Percentiles rank a stretch among this genome's conserved stretches.
These are phyloP conservation scores for Orientallactaga bullata DNA, from an alignment of 2,113 vertebrate species.

Conservation along the genomic window DNA sequence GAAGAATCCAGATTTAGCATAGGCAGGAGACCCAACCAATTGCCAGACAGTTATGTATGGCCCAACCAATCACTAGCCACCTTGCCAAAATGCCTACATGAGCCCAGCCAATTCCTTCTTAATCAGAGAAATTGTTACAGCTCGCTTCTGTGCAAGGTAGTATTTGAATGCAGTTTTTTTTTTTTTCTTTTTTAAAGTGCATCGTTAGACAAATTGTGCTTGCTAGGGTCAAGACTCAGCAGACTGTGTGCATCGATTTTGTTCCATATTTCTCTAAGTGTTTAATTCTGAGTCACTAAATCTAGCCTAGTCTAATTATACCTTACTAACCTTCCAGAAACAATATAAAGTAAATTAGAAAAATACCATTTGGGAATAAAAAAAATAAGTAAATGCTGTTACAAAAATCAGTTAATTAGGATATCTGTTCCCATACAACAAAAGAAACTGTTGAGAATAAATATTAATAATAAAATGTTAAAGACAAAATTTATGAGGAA, in stretches of 20 bases:
- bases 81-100: neutral
- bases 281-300: neutral
- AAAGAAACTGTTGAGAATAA: neutral
- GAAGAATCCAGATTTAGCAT: neutral
- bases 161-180: neutral
- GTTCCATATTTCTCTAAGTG: neutral
- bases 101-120: neutral
- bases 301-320: neutral
- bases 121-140: neutral
- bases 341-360: slow-evolving; percentile 2
- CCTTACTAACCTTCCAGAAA: neutral
- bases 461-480: neutral
- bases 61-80: neutral
- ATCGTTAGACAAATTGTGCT: neutral
- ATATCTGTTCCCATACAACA: neutral
- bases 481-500: neutral
- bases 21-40: neutral
- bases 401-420: neutral
- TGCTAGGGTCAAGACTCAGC: neutral
- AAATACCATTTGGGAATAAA: neutral
- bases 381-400: neutral
- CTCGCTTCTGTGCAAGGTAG: neutral
- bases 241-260: neutral
- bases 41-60: neutral
- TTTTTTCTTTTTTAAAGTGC: neutral